These are phyloP conservation scores for Leucoraja erinaceus DNA, from an alignment of 2,113 vertebrate species.

Conservation along the genomic window DNA sequence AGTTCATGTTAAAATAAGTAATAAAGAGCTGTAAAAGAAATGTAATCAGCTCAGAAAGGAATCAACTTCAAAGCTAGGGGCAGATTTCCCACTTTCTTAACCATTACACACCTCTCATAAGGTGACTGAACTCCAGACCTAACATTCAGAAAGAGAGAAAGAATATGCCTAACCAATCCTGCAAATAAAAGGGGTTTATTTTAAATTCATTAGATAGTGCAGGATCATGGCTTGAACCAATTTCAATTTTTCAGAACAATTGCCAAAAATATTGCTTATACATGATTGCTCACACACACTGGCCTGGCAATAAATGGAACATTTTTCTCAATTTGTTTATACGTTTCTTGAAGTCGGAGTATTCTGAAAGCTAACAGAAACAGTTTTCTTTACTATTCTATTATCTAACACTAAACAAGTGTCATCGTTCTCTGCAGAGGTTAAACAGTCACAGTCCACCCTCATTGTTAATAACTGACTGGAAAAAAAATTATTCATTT, in stretches of 20 bases:
- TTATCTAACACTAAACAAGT: slow-evolving; percentile 21
- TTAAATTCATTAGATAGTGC: not conserved
- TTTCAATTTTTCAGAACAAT: not conserved
- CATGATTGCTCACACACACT: not conserved
- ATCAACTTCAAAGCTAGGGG: not conserved
- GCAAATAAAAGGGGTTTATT: not conserved
- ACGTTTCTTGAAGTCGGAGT: not conserved
- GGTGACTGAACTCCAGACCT: not conserved
- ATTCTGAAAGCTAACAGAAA: slow-evolving; percentile 6
- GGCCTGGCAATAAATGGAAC: not conserved
- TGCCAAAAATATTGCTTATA: slow-evolving; percentile 25
- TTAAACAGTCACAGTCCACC: not conserved
- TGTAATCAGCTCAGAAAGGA: not conserved
- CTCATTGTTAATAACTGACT: slow-evolving; percentile 10
- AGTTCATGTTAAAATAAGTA: not conserved
- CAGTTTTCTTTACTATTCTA: not conserved
- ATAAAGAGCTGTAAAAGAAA: not conserved
- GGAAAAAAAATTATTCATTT: not conserved
- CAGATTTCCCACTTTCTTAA: not conserved
- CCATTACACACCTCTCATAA: not conserved
- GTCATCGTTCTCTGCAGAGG: slow-evolving; percentile 18
- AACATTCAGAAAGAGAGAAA: not conserved
- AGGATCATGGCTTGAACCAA: not conserved
- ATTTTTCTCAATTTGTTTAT: slow-evolving; percentile 28
- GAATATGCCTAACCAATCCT: not conserved